Percentiles rank a stretch among this genome's conserved stretches.
phyloP scores from a whole-genome alignment of 2,888 invertebrate species.

The Urechis unicinctus region DNA sequence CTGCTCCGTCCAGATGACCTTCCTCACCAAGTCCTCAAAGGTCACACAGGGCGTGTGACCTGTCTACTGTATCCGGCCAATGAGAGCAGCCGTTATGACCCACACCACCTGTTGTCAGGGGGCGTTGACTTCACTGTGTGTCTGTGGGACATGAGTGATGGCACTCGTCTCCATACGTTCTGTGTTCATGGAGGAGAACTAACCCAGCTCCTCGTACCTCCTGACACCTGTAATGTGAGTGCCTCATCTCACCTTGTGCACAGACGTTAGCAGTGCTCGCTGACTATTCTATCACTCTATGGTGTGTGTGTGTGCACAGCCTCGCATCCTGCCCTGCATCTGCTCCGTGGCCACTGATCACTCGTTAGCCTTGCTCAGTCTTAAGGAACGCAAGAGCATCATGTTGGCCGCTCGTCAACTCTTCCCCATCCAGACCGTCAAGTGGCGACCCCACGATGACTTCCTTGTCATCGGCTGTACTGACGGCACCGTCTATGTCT shows the following conservation, averaged over 20 bases:
- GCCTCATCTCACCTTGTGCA: not conserved
- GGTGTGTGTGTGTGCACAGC: constrained; percentile 56
- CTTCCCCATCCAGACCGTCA: constrained; percentile 90
- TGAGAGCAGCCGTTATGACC: constrained; percentile 62
- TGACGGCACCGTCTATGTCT: constrained; percentile 96
- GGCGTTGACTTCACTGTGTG: constrained; percentile 97
- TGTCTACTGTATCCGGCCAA: constrained; percentile 92
- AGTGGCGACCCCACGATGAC: constrained; percentile 95
- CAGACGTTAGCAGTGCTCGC: too few species aligned
- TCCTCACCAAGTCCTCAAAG: constrained; percentile 47
- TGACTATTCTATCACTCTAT: not conserved
- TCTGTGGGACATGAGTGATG: constrained; percentile 89
- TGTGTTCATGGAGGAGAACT: constrained; percentile 98
- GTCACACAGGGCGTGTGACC: constrained; percentile 89
- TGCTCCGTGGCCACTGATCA: constrained; percentile 97
- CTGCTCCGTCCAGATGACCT: constrained; percentile 18
- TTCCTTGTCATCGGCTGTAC: constrained; percentile 96
- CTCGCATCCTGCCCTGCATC: constrained; percentile 85
- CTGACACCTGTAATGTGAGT: constrained; percentile 65
- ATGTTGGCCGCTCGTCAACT: constrained; percentile 88
- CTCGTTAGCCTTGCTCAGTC: constrained; percentile 86
- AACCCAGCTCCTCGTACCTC: constrained; percentile 87
- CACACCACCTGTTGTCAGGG: constrained; percentile 70
- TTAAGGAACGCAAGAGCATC: constrained; percentile 88
- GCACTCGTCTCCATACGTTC: constrained; percentile 83